Evolutionary conservation across 92 coral and sea anemone genomes (phyloP).

Genomic region (Chrysogorgia sp.): DNA sequence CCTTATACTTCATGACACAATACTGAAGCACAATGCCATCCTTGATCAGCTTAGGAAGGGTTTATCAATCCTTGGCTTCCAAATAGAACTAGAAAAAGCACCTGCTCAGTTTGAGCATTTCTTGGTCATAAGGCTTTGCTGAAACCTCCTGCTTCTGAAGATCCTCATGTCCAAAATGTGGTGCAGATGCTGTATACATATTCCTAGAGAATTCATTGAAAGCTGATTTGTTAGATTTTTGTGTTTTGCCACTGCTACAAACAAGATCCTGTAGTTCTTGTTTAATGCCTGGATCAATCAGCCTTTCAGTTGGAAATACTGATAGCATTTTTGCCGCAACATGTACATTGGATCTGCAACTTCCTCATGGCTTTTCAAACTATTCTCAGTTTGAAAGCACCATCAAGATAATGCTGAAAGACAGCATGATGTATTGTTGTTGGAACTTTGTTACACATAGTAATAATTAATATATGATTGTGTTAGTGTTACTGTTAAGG

Average conservation of each 20-base stretch:
- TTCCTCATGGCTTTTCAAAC: not conserved
- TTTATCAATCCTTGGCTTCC: conserved; percentile 49
- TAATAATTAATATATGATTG: not conserved
- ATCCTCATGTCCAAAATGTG: conserved; percentile 15
- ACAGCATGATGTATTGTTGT: conserved; percentile 7
- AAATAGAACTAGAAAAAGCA: conserved; percentile 53
- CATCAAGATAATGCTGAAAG: conserved; percentile 1
- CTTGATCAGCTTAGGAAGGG: conserved; percentile 68
- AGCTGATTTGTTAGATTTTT: conserved; percentile 14
- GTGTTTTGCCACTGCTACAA: conserved; percentile 2
- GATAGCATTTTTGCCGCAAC: conserved; percentile 20
- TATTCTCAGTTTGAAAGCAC: conserved; percentile 12
- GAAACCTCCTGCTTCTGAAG: conserved; percentile 44
- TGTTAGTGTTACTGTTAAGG: conserved; percentile 2
- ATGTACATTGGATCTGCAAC: not conserved
- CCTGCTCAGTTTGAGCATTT: conserved; percentile 61
- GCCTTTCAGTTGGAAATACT: conserved; percentile 9
- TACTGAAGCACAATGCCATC: conserved; percentile 60
- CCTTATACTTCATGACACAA: conserved; percentile 48
- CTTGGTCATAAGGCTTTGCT: conserved; percentile 58
- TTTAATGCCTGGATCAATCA: conserved; percentile 15
- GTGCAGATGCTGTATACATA: conserved; percentile 25
- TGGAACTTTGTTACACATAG: too few species aligned
- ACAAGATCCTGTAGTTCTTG: not conserved
- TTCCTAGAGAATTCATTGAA: conserved; percentile 10